Evolutionary conservation across 2,113 vertebrate genomes (phyloP), one percentile per base, ranked within the genome.

Genomic region (Gracilinanus agilis): DNA sequence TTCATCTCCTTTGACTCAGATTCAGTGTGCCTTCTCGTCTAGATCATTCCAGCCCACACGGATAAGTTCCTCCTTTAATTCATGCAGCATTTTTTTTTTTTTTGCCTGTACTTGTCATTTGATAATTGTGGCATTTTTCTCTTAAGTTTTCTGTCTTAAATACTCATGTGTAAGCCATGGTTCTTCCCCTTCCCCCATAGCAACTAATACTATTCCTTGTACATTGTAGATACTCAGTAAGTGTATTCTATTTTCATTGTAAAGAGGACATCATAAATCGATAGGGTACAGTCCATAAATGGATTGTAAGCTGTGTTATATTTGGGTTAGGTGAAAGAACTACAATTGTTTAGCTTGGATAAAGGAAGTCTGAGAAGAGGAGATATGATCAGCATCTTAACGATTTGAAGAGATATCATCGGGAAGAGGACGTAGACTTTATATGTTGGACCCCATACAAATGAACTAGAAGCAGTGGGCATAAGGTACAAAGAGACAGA

Each of bases 301-400:
- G 67, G 67, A 83, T 83, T 83, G 67, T 83, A 40, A 83, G 67
- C n/a, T 83, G n/a, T 83, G 19, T 83, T 83, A 83, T 83, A 83
- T 40, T 83, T 40, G 67, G 67, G 67, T 40, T 83, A 83, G n/a
- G 67, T 83, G 67, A 40, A 83, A 40, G 67, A 40, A 40, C 67
- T 83, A 83, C 67, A 83, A 8, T 83, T 83, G 67, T 83, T 83
- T 83, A 83, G 67, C 67, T 83, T 83, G n/a, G n/a, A 83, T 40
- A 83, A 83, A 83, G 67, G 67, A 83, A 83, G 67, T 75, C 67
- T 75, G 67, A 75, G 34, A 75, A 75, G n/a, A 23, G 67, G 67
- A 83, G 67, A 83, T 83, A 83, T 83, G 67, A 83, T 83, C 67
- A 83, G 67, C 67, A 83, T 83, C 67, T 83, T 83, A 83, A 83